Evolutionary conservation across 2,113 vertebrate genomes (phyloP), one percentile per base, ranked within the genome.

Genomic region (Brachyhypopomus gauderio): DNA sequence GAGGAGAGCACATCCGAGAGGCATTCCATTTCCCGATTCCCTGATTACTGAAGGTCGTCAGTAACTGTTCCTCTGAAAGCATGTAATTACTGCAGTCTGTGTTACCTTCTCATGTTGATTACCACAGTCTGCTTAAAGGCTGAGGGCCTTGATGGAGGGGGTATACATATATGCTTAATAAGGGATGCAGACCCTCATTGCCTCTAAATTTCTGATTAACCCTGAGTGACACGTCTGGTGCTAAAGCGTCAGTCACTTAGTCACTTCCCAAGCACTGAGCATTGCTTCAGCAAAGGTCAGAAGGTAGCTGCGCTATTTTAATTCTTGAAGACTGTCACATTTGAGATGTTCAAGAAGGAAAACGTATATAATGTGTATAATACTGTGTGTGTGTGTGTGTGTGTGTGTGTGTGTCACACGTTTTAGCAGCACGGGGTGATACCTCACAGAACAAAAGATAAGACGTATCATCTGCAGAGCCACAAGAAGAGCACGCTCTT

Each of bases 31-130:
- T 79, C 30, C 79, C 72, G 67, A 76, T 79, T 72, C n/a, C 58
- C 62, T 85, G 85, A 87, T 86, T 89, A 82, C 85, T 73, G 60
- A 86, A 87, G 86, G 86, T 87, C 72, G 52, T 67, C 55, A 77
- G 79, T 77, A 81, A 87, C 79, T 80, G 60, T 83, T 85, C 75
- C 78, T 82, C 56, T 75, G 66, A 83, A 85, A 79, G 77, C 72
- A 36, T 41, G 71, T 86, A 87, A 87, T 89, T 89, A 81, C 67
- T 4, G 36, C 70, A 64, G 79, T 27, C 75, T 72, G 79, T 73
- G 75, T 81, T 81, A 83, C 71, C 72, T 71, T 83, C 74, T 83
- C 56, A 74, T 83, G 80, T 74, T 86, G 84, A 89, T 86, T 87
- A 73, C 75, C 34, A 66, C 75, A 17, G 25, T 48, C 25, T 20